Conservation (phyloP, 1,140 invertebrate genomes). For the Papilio glaucus region DNA sequence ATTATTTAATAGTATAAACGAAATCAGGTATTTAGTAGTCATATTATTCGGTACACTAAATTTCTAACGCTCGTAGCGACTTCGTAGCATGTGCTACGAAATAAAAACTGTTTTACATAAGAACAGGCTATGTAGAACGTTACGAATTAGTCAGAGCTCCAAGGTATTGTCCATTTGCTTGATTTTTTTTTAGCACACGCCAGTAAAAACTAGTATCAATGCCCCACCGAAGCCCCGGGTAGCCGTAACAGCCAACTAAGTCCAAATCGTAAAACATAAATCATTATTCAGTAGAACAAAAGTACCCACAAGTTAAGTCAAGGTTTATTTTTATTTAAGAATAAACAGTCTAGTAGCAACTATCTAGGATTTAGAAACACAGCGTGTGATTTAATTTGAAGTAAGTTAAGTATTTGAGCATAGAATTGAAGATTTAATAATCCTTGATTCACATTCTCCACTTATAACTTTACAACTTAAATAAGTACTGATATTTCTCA, state of each 20-base stretch:
- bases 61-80: not conserved
- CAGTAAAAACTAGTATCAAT: slow-evolving; percentile 34
- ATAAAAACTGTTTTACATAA: not conserved
- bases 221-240: slow-evolving; percentile 2
- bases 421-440: not conserved
- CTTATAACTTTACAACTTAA: too few relatives aligned
- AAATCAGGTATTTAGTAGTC: too few relatives aligned
- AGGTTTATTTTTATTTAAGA: slow-evolving; percentile 10
- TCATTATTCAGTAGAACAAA: not conserved
- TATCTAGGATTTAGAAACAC: not conserved
- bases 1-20: not conserved
- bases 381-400: not conserved
- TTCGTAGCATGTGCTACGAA: not conserved
- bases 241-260: slow-evolving; percentile 30
- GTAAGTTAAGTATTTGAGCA: not conserved
- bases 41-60: too few relatives aligned
- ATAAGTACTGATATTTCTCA: too few relatives aligned
- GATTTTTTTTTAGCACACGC: slow-evolving; percentile 26
- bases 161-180: slow-evolving; percentile 29
- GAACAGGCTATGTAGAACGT: not conserved
- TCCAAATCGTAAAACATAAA: slow-evolving; percentile 22
- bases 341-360: not conserved
- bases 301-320: slow-evolving; percentile 11
- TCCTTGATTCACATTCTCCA: too few relatives aligned
- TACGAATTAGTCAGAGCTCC: slow-evolving; percentile 7